These are phyloP conservation scores for Dicycla oo DNA, from an alignment of 2,888 invertebrate genomes.

Conservation along the genomic window DNA sequence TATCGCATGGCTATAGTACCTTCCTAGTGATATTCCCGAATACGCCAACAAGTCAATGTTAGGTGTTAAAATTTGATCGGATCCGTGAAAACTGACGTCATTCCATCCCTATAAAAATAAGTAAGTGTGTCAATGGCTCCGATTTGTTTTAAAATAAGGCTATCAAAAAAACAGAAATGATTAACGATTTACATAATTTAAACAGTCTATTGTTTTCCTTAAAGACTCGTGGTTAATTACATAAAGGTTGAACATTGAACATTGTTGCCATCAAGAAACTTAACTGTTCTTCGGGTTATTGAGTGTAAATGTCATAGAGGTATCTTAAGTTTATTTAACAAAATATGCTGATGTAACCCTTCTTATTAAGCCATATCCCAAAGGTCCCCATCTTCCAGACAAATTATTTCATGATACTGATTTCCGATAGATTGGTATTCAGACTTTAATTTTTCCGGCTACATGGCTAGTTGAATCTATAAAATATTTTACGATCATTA, in stretches of 20 bases:
- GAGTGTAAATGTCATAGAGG: background rate
- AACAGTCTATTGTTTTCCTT: slow-evolving; percentile 24
- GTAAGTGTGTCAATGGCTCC: background rate
- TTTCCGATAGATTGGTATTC: background rate
- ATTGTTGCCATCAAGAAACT: background rate
- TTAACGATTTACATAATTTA: background rate
- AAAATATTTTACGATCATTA: slow-evolving; percentile 3
- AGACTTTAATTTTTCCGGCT: background rate
- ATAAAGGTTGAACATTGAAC: background rate
- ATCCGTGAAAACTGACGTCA: slow-evolving; percentile 97
- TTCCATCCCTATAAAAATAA: slow-evolving; percentile 94
- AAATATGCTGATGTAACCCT: too few relatives aligned
- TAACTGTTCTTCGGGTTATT: background rate
- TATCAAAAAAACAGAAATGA: slow-evolving; percentile 9
- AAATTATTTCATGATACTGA: background rate
- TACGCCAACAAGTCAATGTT: slow-evolving; percentile 97
- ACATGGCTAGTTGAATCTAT: background rate
- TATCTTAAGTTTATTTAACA: background rate
- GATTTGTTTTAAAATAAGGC: slow-evolving; percentile 6
- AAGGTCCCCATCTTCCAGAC: background rate
- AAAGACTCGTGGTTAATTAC: background rate
- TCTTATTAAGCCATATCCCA: background rate
- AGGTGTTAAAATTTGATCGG: slow-evolving; percentile 95
- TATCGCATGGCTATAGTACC: slow-evolving; percentile 95
- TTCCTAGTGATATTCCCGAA: slow-evolving; percentile 95